Conservation (phyloP, 2,113 vertebrate species). For the Micronisus gabar region DNA sequence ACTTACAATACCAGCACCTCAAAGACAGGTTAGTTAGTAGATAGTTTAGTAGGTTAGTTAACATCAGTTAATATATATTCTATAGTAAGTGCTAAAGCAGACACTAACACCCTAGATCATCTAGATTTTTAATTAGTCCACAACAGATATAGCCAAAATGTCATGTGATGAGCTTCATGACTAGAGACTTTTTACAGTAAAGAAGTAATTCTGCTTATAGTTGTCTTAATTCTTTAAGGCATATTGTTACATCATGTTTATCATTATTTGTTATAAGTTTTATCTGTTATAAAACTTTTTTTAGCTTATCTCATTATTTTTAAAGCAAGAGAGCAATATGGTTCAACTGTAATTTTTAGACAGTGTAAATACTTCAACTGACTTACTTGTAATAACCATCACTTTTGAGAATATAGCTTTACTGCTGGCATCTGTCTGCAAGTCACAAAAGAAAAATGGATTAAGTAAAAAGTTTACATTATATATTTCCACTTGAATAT, state of each 20-base stretch:
- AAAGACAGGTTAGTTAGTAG: background rate
- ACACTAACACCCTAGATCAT: background rate
- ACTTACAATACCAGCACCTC: background rate
- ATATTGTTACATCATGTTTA: background rate
- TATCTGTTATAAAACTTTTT: background rate
- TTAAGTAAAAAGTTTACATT: background rate
- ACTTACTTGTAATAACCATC: conserved; percentile 99
- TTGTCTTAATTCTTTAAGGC: background rate
- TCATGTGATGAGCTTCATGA: background rate
- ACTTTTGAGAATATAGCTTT: conserved; percentile 98
- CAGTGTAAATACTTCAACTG: background rate
- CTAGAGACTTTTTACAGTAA: background rate
- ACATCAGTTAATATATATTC: background rate
- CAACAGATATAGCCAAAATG: background rate
- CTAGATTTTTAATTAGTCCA: background rate
- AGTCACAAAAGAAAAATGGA: conserved; percentile 52
- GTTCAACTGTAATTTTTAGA: background rate
- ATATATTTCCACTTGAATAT: background rate
- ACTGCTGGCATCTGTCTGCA: conserved; percentile 91
- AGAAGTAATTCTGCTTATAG: background rate
- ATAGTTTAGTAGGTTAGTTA: background rate
- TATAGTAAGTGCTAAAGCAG: background rate
- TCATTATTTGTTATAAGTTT: background rate
- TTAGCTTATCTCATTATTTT: background rate
- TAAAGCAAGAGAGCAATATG: background rate